These are phyloP conservation scores for Drosophila monieri DNA, from an alignment of 2,888 invertebrate genomes.

Conservation along the genomic window DNA sequence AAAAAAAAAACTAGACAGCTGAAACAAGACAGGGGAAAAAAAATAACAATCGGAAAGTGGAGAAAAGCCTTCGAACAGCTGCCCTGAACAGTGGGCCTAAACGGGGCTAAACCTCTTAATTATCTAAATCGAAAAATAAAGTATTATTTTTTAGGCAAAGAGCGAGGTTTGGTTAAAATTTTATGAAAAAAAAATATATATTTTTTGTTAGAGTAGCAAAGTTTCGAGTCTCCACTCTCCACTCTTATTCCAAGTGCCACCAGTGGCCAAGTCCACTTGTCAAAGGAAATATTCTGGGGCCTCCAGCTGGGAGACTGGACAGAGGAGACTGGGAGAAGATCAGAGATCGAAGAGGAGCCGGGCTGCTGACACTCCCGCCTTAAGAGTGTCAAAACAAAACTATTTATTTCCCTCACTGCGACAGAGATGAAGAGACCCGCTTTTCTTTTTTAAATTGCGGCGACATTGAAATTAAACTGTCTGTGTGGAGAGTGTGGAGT, in stretches of 20 bases:
- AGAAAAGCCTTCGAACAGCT: constrained; percentile 29
- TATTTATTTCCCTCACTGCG: constrained; percentile 60
- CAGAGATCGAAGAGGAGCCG: no score
- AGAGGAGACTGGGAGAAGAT: constrained; percentile 13
- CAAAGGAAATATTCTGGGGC: constrained; percentile 21
- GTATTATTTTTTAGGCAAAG: no score
- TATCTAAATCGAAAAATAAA: no score
- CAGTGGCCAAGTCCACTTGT: constrained; percentile 48
- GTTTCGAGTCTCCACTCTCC: no score
- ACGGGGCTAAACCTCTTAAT: no score
- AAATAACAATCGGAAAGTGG: constrained; percentile 30
- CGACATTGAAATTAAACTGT: constrained; percentile 79
- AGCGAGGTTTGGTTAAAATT: no score
- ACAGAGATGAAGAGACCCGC: constrained; percentile 31
- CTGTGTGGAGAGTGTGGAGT: no score
- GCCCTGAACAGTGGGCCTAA: constrained; percentile 4
- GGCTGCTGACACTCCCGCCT: constrained; percentile 49
- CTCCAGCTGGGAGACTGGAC: constrained; percentile 29
- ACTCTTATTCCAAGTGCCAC: constrained; percentile 12
- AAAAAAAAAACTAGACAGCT: not conserved
- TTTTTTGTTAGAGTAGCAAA: not conserved
- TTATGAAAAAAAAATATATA: not conserved
- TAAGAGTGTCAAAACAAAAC: constrained; percentile 77
- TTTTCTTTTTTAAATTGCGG: constrained; percentile 40
- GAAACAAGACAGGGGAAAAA: not conserved